These are phyloP conservation scores for Platorchestia sp. DNA, from an alignment of 1,140 invertebrate species.

Conservation along the genomic window DNA sequence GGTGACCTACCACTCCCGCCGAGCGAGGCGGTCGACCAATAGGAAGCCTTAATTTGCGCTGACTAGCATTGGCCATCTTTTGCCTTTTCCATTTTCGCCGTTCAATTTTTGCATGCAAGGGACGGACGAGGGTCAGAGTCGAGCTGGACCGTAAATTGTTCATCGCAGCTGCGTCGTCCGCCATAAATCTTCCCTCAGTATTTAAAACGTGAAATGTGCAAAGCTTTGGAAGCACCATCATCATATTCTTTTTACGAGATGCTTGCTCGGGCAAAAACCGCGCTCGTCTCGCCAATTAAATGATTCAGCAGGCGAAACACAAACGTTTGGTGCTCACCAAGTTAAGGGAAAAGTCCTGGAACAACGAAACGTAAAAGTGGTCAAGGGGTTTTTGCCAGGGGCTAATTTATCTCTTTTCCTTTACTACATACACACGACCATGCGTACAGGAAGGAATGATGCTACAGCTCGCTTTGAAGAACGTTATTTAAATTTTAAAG, in stretches of 20 bases:
- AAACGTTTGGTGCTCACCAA: background rate
- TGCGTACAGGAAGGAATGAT: background rate
- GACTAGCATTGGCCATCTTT: slow-evolving; percentile 15
- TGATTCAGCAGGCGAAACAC: background rate
- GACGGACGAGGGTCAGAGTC: background rate
- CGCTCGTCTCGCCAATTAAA: slow-evolving; percentile 6
- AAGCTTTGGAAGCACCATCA: slow-evolving; percentile 18
- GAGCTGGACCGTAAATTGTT: background rate
- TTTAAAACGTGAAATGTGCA: slow-evolving; percentile 32
- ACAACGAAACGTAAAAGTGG: background rate
- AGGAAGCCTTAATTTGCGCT: background rate
- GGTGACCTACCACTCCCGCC: background rate
- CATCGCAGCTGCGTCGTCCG: slow-evolving; percentile 5
- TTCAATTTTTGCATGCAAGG: slow-evolving; percentile 14
- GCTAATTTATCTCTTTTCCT: background rate
- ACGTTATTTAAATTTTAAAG: background rate
- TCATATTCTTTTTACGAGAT: slow-evolving; percentile 27
- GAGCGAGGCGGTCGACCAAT: background rate
- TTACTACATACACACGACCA: background rate
- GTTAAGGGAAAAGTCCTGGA: background rate
- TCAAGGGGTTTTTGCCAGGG: background rate
- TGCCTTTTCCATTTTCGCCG: background rate
- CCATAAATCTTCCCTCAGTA: slow-evolving; percentile 19
- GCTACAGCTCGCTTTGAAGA: background rate
- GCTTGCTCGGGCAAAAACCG: background rate